Conservation (phyloP, 2,888 invertebrate species). For the Microplitis manilae region DNA sequence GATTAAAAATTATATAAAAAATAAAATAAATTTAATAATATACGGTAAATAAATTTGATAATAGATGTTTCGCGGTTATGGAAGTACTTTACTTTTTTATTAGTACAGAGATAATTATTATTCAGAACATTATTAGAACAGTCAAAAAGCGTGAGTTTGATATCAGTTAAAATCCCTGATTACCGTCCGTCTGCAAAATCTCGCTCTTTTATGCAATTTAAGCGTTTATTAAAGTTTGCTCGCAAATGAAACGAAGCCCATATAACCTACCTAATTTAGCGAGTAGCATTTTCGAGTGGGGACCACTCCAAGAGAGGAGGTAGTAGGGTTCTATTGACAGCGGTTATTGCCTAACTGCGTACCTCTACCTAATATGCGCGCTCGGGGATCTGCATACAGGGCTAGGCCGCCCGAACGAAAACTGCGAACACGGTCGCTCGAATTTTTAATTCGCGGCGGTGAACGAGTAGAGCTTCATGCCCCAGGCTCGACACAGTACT, state of each 20-base stretch:
- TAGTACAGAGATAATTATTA: slow-evolving; percentile 3
- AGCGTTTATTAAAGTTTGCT: slow-evolving; percentile 73
- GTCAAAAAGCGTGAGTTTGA: slow-evolving; percentile 6
- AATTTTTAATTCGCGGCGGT: slow-evolving; percentile 66
- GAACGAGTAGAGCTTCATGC: slow-evolving; percentile 45
- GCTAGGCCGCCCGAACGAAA: slow-evolving; percentile 68
- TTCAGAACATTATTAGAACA: slow-evolving; percentile 4
- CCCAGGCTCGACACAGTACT: slow-evolving; percentile 44
- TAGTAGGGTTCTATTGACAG: slow-evolving; percentile 70
- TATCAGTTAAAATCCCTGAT: slow-evolving; percentile 40
- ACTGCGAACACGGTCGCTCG: slow-evolving; percentile 68
- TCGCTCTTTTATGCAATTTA: slow-evolving; percentile 73
- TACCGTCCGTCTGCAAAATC: slow-evolving; percentile 69
- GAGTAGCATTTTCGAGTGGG: slow-evolving; percentile 72
- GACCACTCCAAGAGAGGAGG: slow-evolving; percentile 64
- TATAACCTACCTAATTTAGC: slow-evolving; percentile 73
- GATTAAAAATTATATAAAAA: not conserved
- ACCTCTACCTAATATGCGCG: slow-evolving; percentile 71
- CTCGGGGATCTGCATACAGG: slow-evolving; percentile 68
- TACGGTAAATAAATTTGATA: not conserved
- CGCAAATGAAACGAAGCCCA: slow-evolving; percentile 72
- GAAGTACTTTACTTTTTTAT: not conserved
- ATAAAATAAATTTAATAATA: not conserved
- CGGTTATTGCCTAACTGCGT: slow-evolving; percentile 73
- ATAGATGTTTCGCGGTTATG: not conserved